Evolutionary conservation across 2,888 invertebrate species (phyloP).

Genomic region (Melanostoma scalare): DNA sequence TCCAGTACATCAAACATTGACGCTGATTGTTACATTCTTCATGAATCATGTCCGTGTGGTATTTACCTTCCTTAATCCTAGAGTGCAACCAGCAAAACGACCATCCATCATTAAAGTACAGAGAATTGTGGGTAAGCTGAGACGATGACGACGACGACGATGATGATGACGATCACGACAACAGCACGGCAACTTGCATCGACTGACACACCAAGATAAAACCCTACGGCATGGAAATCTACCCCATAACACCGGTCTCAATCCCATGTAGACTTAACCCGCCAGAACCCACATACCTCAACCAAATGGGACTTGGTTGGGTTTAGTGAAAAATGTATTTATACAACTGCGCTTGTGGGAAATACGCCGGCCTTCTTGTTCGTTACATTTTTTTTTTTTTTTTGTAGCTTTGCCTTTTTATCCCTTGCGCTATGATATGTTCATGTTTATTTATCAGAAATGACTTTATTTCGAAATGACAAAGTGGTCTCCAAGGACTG

Average conservation of each 20-base stretch:
- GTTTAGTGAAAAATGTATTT: constrained; percentile 43
- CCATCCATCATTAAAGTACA: constrained; percentile 65
- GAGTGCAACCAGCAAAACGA: constrained; percentile 64
- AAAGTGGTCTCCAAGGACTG: constrained; percentile 62
- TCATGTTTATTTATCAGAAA: constrained; percentile 72
- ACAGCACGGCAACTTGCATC: neutral
- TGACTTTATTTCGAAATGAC: constrained; percentile 70
- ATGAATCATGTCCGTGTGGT: constrained; percentile 67
- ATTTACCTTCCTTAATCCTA: constrained; percentile 69
- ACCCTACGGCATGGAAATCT: constrained; percentile 26
- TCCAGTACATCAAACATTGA: constrained; percentile 72
- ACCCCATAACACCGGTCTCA: neutral
- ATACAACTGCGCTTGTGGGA: constrained; percentile 31
- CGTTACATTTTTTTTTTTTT: neutral
- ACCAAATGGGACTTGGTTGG: constrained; percentile 13
- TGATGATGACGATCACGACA: constrained; percentile 1
- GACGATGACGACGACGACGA: constrained; percentile 5
- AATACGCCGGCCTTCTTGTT: neutral
- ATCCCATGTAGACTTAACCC: neutral
- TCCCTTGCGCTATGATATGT: constrained; percentile 46
- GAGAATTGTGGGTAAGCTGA: constrained; percentile 41
- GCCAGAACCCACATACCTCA: neutral
- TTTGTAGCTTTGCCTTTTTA: constrained; percentile 40
- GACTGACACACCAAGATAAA: constrained; percentile 8
- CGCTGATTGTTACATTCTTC: constrained; percentile 70